Conservation (phyloP, 2,888 invertebrate species). For the Spodoptera exigua region DNA sequence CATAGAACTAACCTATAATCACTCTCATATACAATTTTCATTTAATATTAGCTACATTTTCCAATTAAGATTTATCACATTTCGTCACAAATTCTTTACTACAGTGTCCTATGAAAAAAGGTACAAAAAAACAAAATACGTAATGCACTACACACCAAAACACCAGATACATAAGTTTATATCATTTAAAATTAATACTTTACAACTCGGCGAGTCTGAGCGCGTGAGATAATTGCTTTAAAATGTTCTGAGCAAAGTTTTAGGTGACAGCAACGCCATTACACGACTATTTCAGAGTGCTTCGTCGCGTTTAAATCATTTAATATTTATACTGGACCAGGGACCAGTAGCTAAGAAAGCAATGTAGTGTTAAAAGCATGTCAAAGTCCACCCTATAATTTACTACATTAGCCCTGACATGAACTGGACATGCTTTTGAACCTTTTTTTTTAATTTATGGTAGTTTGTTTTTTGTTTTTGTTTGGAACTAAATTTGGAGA, state of each 20-base stretch:
- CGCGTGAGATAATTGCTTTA: constrained; percentile 49
- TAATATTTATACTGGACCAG: constrained; percentile 42
- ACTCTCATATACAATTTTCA: no score
- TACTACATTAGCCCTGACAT: background rate
- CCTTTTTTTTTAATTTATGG: constrained; percentile 3
- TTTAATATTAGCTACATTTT: no score
- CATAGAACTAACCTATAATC: no score
- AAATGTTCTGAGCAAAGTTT: constrained; percentile 43
- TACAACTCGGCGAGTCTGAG: constrained; percentile 24
- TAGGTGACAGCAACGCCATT: constrained; percentile 33
- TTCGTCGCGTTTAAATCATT: constrained; percentile 40
- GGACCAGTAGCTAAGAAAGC: constrained; percentile 18
- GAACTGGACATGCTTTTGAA: background rate
- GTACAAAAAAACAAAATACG: background rate
- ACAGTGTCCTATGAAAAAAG: no score
- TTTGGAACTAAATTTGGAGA: no score
- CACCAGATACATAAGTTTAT: constrained; percentile 9
- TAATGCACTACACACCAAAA: constrained; percentile 13
- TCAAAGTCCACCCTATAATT: constrained; percentile 10
- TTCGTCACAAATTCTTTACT: no score
- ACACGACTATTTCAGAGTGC: constrained; percentile 36
- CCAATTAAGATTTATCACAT: no score
- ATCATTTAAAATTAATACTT: constrained; percentile 36
- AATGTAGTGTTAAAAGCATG: constrained; percentile 14
- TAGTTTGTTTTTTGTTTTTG: background rate